Evolutionary conservation across 2,113 vertebrate species (phyloP).

Genomic region (Eulemur macaco): DNA sequence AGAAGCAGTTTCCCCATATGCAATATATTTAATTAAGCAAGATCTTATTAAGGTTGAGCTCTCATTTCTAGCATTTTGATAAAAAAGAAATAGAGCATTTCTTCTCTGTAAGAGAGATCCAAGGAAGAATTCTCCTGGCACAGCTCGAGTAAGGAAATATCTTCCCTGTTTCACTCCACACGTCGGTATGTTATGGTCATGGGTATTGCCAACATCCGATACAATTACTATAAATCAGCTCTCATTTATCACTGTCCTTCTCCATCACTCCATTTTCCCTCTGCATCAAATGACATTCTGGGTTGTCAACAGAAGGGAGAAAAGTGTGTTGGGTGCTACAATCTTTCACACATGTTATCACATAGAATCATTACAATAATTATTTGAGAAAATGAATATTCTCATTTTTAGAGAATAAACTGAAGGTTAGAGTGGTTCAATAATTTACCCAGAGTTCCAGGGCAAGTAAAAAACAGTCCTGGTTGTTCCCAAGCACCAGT

Average conservation of each 20-base stretch:
- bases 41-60: neutral
- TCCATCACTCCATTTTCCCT: neutral
- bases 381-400: neutral
- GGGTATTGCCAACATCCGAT: neutral
- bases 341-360: neutral
- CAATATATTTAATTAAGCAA: neutral
- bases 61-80: slow-evolving; percentile 7
- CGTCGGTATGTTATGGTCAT: accelerated
- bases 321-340: neutral
- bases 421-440: neutral
- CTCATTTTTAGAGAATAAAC: neutral
- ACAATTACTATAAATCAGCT: neutral
- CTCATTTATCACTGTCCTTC: neutral
- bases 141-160: neutral
- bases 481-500: neutral
- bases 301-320: neutral
- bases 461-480: neutral
- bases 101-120: neutral
- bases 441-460: neutral
- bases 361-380: neutral
- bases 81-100: neutral
- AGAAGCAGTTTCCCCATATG: neutral
- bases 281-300: neutral
- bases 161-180: neutral
- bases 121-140: neutral